Conservation (phyloP, 2,113 vertebrate species). For the Xerus inauris region DNA sequence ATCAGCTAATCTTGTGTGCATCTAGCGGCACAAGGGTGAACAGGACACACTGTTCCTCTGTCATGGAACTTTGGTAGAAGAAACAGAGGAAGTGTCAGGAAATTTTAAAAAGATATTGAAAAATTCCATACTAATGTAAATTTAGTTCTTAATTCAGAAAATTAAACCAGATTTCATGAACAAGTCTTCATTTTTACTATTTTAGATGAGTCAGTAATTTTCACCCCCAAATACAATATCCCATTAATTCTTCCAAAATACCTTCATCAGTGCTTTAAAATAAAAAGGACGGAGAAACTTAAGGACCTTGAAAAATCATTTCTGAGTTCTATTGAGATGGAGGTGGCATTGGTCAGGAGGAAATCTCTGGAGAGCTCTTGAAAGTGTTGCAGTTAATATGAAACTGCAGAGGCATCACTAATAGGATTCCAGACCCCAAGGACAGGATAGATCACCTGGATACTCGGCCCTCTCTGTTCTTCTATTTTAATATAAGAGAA, state of each 20-base stretch:
- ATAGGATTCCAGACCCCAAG: slow-evolving; percentile 38
- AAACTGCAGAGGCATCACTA: slow-evolving; percentile 19
- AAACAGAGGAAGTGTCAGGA: neutral
- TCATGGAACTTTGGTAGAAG: neutral
- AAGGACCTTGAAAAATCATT: neutral
- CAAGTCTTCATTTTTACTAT: neutral
- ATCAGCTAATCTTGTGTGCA: neutral
- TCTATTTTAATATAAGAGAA: slow-evolving; percentile 43
- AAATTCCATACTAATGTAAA: neutral
- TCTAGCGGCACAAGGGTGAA: neutral
- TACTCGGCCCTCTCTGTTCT: neutral
- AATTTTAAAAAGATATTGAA: neutral
- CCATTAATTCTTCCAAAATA: slow-evolving; percentile 18
- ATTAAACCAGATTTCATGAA: neutral
- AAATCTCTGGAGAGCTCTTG: neutral
- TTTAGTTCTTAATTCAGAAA: neutral
- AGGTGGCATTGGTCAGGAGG: neutral
- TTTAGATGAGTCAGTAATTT: neutral
- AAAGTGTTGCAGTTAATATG: neutral
- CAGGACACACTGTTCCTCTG: neutral
- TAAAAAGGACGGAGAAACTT: neutral
- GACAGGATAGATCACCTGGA: neutral
- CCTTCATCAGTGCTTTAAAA: neutral
- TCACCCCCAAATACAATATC: neutral
- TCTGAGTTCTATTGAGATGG: neutral